Percentiles rank a stretch among this genome's conserved stretches.
Evolutionary conservation across 92 coral and sea anemone genomes (phyloP).

Genomic region (Siderastrea siderea): DNA sequence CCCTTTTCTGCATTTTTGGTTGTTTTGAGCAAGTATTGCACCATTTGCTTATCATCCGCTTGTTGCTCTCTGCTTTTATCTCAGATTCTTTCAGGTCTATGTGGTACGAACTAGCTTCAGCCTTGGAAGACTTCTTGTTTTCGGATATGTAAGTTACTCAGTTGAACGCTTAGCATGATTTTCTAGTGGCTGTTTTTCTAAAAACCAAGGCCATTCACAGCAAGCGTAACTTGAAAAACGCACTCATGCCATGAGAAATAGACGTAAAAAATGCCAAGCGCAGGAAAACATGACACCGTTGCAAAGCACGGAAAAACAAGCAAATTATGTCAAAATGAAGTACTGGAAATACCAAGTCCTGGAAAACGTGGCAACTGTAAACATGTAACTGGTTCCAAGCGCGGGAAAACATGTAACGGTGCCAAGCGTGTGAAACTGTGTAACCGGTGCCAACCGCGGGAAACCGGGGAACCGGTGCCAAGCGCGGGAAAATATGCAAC

Average conservation of each 20-base stretch:
- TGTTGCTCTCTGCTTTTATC: conserved; percentile 2
- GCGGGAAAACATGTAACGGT: background rate
- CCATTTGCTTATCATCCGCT: too few relatives aligned
- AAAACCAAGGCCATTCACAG: too few relatives aligned
- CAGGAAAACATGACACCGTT: background rate
- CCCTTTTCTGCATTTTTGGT: too few relatives aligned
- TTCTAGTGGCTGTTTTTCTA: too few relatives aligned
- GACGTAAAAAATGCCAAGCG: background rate
- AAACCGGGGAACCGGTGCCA: background rate
- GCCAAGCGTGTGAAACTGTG: background rate
- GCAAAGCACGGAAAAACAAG: background rate
- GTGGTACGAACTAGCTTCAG: conserved; percentile 97
- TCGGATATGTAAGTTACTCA: conserved; percentile 86
- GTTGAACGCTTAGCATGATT: background rate
- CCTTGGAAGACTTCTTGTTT: conserved; percentile 94
- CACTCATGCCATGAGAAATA: too few relatives aligned
- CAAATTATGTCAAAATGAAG: too few relatives aligned
- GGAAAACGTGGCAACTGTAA: background rate
- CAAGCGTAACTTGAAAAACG: too few relatives aligned
- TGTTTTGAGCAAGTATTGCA: too few relatives aligned
- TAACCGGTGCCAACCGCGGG: background rate
- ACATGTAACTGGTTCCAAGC: background rate
- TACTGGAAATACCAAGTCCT: too few relatives aligned
- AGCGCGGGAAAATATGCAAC: background rate
- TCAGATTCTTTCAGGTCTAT: conserved; percentile 92